phyloP scores from a whole-genome alignment of 2,113 vertebrate genomes.

The Etheostoma spectabile region DNA sequence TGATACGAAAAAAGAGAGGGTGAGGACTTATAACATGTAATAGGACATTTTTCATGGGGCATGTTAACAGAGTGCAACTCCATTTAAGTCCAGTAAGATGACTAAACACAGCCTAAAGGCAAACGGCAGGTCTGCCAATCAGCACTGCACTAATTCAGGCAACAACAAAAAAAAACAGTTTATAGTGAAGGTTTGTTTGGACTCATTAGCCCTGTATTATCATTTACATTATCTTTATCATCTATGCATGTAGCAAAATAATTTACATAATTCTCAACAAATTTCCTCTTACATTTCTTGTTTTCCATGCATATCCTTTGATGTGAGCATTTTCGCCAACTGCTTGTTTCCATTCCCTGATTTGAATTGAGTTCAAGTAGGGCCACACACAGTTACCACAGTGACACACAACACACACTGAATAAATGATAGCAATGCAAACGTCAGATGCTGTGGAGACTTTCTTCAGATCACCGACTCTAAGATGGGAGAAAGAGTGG shows the following conservation, averaged over 20 bases:
- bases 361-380: neutral
- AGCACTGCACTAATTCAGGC: neutral
- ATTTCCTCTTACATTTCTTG: slow-evolving; percentile 16
- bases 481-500: too few relatives aligned
- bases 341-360: slow-evolving; percentile 21
- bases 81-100: neutral
- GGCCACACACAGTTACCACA: neutral
- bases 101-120: neutral
- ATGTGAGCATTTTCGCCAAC: slow-evolving; percentile 2
- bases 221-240: neutral
- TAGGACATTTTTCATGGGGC: neutral
- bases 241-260: slow-evolving; percentile 25
- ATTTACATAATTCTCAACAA: slow-evolving; percentile 17
- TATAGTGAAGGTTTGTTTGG: neutral
- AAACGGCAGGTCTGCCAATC: neutral
- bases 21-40: neutral
- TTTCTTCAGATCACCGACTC: neutral
- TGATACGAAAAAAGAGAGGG: too few relatives aligned
- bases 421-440: neutral
- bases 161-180: neutral
- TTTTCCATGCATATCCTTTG: slow-evolving; percentile 22
- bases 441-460: neutral
- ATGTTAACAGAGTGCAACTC: neutral
- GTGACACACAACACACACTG: neutral
- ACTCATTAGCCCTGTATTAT: neutral